Percentiles rank a stretch among this genome's conserved stretches.
phyloP scores from a whole-genome alignment of 2,888 invertebrate genomes.

The Maniola hyperantus region DNA sequence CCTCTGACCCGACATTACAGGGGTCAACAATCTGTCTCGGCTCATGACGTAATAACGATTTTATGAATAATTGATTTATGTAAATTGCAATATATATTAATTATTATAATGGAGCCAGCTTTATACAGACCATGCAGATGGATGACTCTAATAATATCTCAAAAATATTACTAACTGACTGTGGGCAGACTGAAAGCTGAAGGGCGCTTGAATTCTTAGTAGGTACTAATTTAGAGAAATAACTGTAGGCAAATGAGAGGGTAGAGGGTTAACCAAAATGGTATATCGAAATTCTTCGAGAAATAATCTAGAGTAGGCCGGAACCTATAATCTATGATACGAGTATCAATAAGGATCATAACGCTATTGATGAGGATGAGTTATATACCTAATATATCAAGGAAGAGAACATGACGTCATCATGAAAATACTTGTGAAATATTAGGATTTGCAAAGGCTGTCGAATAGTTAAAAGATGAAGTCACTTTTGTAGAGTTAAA shows the following conservation, averaged over 20 bases:
- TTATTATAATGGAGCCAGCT: neutral
- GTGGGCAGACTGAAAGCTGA: no score
- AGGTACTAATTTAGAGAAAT: neutral
- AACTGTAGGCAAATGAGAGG: neutral
- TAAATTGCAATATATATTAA: neutral
- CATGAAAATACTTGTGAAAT: neutral
- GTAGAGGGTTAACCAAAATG: no score
- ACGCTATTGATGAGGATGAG: neutral
- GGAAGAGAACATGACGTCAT: no score
- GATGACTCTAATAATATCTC: neutral
- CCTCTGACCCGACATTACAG: slow-evolving; percentile 30
- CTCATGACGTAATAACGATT: slow-evolving; percentile 24
- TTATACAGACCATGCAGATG: neutral
- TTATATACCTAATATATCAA: no score
- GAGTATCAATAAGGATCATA: no score
- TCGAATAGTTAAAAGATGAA: neutral
- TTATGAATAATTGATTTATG: slow-evolving; percentile 24
- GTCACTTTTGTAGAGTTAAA: neutral
- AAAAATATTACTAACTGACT: neutral
- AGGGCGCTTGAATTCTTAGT: neutral
- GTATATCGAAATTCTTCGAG: no score
- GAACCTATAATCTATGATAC: no score
- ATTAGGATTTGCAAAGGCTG: neutral
- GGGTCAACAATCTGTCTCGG: slow-evolving; percentile 31
- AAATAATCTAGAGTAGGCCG: no score